phyloP scores from a whole-genome alignment of 1,140 invertebrate genomes.

The Arctopsyche grandis region DNA sequence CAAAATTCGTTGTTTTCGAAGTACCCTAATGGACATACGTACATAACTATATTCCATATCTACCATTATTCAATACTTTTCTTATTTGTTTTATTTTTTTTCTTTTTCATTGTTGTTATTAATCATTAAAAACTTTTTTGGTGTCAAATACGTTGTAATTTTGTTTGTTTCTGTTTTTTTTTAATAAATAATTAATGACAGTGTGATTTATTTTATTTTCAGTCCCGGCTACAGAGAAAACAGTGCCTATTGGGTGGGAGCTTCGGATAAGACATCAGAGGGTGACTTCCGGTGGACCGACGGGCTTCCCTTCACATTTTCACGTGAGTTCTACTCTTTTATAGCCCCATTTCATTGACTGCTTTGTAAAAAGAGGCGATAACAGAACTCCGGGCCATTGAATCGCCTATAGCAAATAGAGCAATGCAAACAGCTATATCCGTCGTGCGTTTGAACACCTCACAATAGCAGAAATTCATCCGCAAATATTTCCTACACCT shows the following conservation, averaged over 20 bases:
- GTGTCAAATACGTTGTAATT: too few species aligned
- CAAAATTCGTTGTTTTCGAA: too few species aligned
- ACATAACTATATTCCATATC: too few species aligned
- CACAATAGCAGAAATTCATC: background rate
- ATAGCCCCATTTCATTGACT: background rate
- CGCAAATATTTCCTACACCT: background rate
- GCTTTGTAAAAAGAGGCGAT: slow-evolving; percentile 26
- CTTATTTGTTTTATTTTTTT: too few species aligned
- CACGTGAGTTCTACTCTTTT: slow-evolving; percentile 35
- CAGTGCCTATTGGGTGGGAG: slow-evolving; percentile 81
- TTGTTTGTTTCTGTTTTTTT: too few species aligned
- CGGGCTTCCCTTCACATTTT: slow-evolving; percentile 73
- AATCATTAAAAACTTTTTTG: background rate
- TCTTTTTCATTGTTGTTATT: background rate
- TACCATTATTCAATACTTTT: too few species aligned
- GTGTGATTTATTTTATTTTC: slow-evolving; percentile 55
- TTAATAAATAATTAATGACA: slow-evolving; percentile 25
- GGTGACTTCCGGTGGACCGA: slow-evolving; percentile 82
- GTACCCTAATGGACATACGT: too few species aligned
- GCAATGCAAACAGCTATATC: slow-evolving; percentile 7
- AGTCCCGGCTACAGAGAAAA: slow-evolving; percentile 72
- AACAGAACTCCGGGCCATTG: slow-evolving; percentile 10
- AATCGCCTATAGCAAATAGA: slow-evolving; percentile 17
- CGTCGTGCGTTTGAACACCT: slow-evolving; percentile 16
- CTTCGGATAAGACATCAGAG: slow-evolving; percentile 76